Evolutionary conservation across 2,113 vertebrate genomes (phyloP).

Genomic region (Rattus rattus): DNA sequence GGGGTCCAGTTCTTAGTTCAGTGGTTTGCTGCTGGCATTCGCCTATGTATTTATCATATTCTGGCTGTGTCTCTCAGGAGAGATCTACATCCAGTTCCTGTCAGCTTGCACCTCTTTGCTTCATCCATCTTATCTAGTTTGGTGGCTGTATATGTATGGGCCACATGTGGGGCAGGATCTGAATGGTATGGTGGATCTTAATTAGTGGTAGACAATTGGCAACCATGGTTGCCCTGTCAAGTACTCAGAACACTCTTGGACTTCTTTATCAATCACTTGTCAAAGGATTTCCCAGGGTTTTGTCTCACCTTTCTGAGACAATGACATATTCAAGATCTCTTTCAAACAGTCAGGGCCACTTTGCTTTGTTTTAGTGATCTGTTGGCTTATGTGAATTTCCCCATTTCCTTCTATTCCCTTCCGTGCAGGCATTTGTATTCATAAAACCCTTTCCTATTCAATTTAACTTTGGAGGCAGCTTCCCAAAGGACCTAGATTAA

Average conservation of each 20-base stretch:
- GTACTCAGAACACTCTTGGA: not conserved
- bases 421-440: not conserved
- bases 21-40: no score
- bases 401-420: not conserved
- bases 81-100: no score
- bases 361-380: not conserved
- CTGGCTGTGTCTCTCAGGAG: no score
- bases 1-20: no score
- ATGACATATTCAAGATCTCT: not conserved
- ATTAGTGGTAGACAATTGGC: not conserved
- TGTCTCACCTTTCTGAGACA: not conserved
- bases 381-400: not conserved
- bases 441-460: not conserved
- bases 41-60: no score
- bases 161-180: no score
- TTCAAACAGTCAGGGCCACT: not conserved
- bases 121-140: no score
- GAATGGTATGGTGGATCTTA: not conserved
- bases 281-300: not conserved
- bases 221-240: not conserved
- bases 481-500: not conserved
- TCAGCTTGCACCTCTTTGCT: no score
- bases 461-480: not conserved
- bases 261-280: not conserved
- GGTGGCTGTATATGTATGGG: no score